phyloP scores from a whole-genome alignment of 92 coral and sea anemone genomes.

The Palythoa heliodiscus region DNA sequence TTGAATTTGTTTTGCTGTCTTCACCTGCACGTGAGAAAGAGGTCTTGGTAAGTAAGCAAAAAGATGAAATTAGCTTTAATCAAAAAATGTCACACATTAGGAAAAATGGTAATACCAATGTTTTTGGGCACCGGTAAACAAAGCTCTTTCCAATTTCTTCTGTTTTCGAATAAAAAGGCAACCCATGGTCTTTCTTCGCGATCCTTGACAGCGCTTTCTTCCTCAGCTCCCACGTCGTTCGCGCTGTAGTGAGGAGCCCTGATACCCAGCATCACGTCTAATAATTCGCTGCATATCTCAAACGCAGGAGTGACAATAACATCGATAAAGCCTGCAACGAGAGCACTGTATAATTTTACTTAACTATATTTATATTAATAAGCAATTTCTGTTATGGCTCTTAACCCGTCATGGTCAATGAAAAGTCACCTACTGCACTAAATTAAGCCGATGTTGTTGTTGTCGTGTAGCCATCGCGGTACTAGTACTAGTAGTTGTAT shows the following conservation, averaged over 20 bases:
- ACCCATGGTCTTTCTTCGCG: slow-evolving; percentile 81
- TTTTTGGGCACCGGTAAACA: slow-evolving; percentile 67
- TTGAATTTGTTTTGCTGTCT: slow-evolving; percentile 60
- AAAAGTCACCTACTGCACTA: no score
- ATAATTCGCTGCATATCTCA: slow-evolving; percentile 86
- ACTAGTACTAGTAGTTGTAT: no score
- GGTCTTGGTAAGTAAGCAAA: neutral
- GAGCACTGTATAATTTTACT: neutral
- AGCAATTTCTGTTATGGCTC: no score
- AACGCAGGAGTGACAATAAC: slow-evolving; percentile 89
- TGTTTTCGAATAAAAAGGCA: slow-evolving; percentile 74
- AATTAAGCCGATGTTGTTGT: no score
- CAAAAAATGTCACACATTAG: neutral
- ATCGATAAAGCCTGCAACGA: slow-evolving; percentile 82
- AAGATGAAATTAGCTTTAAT: neutral
- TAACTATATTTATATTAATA: no score
- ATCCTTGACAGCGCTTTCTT: slow-evolving; percentile 42
- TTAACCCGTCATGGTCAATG: no score
- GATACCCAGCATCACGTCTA: slow-evolving; percentile 76
- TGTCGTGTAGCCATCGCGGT: no score
- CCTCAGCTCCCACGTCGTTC: slow-evolving; percentile 50
- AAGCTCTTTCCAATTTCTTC: slow-evolving; percentile 88
- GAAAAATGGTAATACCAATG: slow-evolving; percentile 2
- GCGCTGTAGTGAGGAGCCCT: slow-evolving; percentile 43
- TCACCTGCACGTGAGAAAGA: neutral